phyloP scores from a whole-genome alignment of 1,140 invertebrate species.

The Pseudomyrmex pallidus region DNA sequence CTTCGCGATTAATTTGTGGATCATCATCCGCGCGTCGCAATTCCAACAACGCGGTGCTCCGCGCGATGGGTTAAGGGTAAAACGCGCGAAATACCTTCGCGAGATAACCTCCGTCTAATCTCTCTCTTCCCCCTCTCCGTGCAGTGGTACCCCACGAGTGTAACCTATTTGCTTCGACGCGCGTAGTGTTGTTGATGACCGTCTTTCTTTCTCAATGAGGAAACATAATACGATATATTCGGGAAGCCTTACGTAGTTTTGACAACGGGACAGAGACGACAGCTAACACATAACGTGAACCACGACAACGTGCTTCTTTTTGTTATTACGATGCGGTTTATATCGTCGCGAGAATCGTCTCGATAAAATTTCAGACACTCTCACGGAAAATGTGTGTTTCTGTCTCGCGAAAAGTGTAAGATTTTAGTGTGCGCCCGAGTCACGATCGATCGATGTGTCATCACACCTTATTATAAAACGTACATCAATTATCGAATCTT shows the following conservation, averaged over 20 bases:
- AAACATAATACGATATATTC: no score
- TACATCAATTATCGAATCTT: conserved; percentile 10
- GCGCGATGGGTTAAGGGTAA: conserved; percentile 56
- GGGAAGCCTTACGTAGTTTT: no score
- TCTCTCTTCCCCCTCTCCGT: neutral
- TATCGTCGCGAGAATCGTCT: no score
- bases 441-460: conserved; percentile 3
- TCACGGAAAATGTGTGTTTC: no score
- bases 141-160: conserved; percentile 12
- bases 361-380: no score
- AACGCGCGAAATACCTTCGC: neutral
- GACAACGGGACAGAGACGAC: no score
- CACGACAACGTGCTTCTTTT: no score
- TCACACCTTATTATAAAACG: conserved; percentile 41
- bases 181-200: no score
- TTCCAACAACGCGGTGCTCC: conserved; percentile 17
- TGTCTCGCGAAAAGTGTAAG: no score
- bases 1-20: conserved; percentile 29
- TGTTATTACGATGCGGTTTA: no score
- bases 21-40: conserved; percentile 24
- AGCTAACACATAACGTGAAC: no score
- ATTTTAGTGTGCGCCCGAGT: neutral
- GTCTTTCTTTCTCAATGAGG: no score
- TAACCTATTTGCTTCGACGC: neutral
- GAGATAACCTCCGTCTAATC: conserved; percentile 8